Conservation (phyloP, 2,888 invertebrate genomes). For the Prosapia bicincta region DNA sequence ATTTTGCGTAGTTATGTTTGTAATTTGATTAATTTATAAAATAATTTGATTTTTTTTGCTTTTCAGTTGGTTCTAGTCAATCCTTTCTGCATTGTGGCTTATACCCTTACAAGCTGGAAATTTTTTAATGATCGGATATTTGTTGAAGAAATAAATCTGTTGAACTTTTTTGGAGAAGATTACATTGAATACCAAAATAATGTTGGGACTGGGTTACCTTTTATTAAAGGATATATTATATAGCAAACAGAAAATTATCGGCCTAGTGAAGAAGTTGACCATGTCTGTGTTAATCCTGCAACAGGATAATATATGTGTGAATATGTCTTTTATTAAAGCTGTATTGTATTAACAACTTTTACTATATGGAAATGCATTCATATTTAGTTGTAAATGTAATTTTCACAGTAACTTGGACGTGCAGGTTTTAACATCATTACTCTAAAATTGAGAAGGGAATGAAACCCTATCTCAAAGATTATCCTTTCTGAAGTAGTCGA, state of each 20-base stretch:
- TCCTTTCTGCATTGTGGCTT: slow-evolving; percentile 80
- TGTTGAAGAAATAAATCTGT: slow-evolving; percentile 83
- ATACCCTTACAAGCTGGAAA: slow-evolving; percentile 79
- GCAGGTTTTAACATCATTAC: no score
- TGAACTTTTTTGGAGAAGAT: slow-evolving; percentile 88
- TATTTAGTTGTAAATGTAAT: no score
- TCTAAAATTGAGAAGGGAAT: neutral
- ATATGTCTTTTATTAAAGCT: neutral
- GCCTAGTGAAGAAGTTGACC: neutral
- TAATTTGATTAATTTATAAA: no score
- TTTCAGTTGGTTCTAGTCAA: slow-evolving; percentile 80
- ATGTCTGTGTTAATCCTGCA: slow-evolving; percentile 4
- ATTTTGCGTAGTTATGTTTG: no score
- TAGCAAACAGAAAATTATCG: slow-evolving; percentile 14
- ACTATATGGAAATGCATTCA: no score
- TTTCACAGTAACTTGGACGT: no score
- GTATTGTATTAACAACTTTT: neutral
- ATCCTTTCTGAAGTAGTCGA: no score
- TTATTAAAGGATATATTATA: slow-evolving; percentile 67
- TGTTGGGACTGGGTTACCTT: slow-evolving; percentile 85
- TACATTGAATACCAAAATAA: slow-evolving; percentile 81
- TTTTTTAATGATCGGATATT: slow-evolving; percentile 87
- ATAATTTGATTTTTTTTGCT: no score
- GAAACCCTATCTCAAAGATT: no score
- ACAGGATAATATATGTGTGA: neutral